Percentiles rank a stretch among this genome's conserved stretches.
Conservation (phyloP, 1,140 invertebrate species). For the Mylabris phalerata region DNA sequence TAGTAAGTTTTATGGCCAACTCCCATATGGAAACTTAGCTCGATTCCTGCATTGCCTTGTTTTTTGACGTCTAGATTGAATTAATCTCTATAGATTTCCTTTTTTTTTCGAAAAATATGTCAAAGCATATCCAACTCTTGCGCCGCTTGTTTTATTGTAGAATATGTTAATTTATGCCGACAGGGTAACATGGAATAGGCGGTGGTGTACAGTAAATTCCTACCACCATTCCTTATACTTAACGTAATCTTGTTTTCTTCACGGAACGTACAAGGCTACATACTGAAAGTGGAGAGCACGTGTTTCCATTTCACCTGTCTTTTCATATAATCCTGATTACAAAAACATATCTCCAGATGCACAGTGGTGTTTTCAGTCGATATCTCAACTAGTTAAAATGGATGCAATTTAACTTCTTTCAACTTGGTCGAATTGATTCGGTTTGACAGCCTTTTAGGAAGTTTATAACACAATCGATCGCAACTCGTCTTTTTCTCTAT, state of each 20-base stretch:
- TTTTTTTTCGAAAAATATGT: too few species aligned
- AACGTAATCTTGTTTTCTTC: slow-evolving; percentile 13
- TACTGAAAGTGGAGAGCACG: slow-evolving; percentile 6
- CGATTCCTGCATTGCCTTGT: too few species aligned
- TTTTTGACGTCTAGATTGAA: too few species aligned
- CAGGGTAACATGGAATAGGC: slow-evolving; percentile 13
- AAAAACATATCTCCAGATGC: not conserved
- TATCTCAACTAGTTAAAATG: too few species aligned
- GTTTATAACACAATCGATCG: too few species aligned
- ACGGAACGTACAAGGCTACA: not conserved
- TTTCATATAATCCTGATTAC: slow-evolving; percentile 2
- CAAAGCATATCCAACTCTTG: not conserved
- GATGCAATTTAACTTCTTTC: too few species aligned
- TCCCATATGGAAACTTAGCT: too few species aligned
- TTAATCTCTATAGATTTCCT: too few species aligned
- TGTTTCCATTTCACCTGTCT: slow-evolving; percentile 7
- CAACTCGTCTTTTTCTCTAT: too few species aligned
- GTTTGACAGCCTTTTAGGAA: too few species aligned
- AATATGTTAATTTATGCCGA: slow-evolving; percentile 15
- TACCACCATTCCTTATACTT: slow-evolving; percentile 12
- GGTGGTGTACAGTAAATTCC: not conserved
- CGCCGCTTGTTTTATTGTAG: not conserved
- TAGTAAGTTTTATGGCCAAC: too few species aligned
- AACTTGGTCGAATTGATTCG: too few species aligned
- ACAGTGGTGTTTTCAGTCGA: not conserved